phyloP scores from a whole-genome alignment of 2,888 invertebrate genomes.

The Cybosia mesomella region DNA sequence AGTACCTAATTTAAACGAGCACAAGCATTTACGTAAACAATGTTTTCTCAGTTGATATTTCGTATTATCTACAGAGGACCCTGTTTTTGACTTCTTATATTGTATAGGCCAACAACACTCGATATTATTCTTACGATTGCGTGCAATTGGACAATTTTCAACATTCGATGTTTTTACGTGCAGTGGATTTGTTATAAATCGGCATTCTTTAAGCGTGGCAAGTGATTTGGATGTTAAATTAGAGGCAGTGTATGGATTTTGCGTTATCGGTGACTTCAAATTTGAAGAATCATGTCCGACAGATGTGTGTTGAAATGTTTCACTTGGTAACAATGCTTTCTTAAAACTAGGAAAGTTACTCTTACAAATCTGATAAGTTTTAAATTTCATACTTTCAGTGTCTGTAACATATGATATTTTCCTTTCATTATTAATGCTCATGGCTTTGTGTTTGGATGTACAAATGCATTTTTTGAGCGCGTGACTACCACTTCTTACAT shows the following conservation, averaged over 20 bases:
- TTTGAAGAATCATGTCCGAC: not conserved
- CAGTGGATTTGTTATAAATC: not conserved
- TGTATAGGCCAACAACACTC: not conserved
- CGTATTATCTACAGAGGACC: not conserved
- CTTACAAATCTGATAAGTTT: not conserved
- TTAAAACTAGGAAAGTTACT: not conserved
- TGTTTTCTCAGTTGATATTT: conserved; percentile 12
- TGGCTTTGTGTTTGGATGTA: conserved; percentile 47
- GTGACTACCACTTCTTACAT: not conserved
- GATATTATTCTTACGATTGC: not conserved
- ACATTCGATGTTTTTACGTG: conserved; percentile 5
- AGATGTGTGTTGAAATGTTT: not conserved
- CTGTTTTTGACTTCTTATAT: conserved; percentile 5
- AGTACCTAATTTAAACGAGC: not conserved
- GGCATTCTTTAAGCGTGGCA: not conserved
- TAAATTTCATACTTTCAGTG: not conserved
- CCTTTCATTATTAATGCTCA: conserved; percentile 2
- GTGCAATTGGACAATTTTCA: not conserved
- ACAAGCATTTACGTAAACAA: not conserved
- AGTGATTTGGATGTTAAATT: conserved; percentile 10
- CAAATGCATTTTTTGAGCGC: conserved; percentile 53
- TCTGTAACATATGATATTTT: not conserved
- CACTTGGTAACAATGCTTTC: not conserved
- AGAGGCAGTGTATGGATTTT: not conserved
- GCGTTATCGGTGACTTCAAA: not conserved